Conservation (phyloP, 1,140 invertebrate genomes). For the Ceratosolen solmsi region DNA sequence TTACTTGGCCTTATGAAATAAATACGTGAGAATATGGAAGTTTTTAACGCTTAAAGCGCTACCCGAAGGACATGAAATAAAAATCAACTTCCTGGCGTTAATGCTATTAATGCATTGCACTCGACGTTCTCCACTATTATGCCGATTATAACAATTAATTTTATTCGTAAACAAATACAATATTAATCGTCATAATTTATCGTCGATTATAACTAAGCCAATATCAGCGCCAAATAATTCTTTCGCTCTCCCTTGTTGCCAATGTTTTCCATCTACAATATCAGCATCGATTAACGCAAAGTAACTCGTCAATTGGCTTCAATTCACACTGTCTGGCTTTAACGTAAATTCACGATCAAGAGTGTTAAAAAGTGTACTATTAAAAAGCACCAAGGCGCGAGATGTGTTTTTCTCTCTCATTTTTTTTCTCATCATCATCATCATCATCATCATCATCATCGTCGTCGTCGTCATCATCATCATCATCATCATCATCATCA, state of each 20-base stretch:
- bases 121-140: too few species aligned
- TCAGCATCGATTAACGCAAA: background rate
- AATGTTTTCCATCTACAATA: background rate
- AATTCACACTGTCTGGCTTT: constrained; percentile 20
- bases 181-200: background rate
- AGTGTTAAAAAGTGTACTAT: background rate
- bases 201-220: background rate
- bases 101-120: too few species aligned
- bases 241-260: background rate
- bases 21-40: too few species aligned
- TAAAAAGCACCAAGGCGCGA: background rate
- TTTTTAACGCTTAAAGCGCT: too few species aligned
- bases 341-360: constrained; percentile 9
- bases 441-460: too few species aligned
- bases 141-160: background rate
- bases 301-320: background rate
- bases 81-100: too few species aligned
- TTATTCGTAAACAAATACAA: background rate
- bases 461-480: too few species aligned
- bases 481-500: too few species aligned
- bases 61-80: too few species aligned
- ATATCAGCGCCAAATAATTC: background rate
- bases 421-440: too few species aligned
- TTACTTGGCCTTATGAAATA: too few species aligned
- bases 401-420: background rate